These are phyloP conservation scores for Cyprinodon variegatus DNA, from an alignment of 2,113 vertebrate genomes.

Conservation along the genomic window DNA sequence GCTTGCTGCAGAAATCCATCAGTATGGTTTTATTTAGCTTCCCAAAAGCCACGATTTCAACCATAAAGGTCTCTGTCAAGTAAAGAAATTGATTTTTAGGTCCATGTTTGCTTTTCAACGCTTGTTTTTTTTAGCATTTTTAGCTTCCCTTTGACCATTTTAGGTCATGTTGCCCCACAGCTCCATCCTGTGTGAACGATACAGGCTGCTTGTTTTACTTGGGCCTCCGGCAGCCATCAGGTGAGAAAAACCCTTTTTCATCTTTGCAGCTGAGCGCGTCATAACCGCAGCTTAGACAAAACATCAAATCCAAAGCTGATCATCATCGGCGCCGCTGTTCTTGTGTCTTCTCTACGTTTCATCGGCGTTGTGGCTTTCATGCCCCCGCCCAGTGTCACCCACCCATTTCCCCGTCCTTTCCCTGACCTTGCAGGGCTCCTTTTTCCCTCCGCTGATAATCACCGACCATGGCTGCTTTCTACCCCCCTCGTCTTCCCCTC, in stretches of 20 bases:
- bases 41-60: constrained; percentile 24
- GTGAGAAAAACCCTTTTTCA: constrained; percentile 37
- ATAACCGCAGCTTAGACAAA: constrained; percentile 66
- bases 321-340: constrained; percentile 59
- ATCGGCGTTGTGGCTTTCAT: constrained; percentile 27
- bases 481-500: constrained; percentile 27
- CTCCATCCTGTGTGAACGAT: constrained; percentile 41
- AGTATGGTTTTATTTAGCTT: constrained; percentile 35
- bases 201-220: constrained; percentile 55
- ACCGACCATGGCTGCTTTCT: constrained; percentile 24
- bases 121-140: constrained; percentile 34
- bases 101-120: constrained; percentile 22
- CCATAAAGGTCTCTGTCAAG: constrained; percentile 35
- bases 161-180: constrained; percentile 21
- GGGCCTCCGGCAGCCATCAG: constrained; percentile 27
- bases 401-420: constrained; percentile 43
- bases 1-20: constrained; percentile 18
- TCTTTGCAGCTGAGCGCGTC: constrained; percentile 58
- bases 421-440: constrained; percentile 47
- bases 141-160: constrained; percentile 7
- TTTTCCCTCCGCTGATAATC: constrained; percentile 61
- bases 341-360: constrained; percentile 37
- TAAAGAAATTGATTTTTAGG: constrained; percentile 44
- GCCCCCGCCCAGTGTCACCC: constrained; percentile 8
- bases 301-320: constrained; percentile 59